A percentile compares a stretch with the other conserved stretches of the same genome.
These are phyloP conservation scores for Listronotus oregonensis DNA, from an alignment of 1,140 invertebrate genomes.

Conservation along the genomic window DNA sequence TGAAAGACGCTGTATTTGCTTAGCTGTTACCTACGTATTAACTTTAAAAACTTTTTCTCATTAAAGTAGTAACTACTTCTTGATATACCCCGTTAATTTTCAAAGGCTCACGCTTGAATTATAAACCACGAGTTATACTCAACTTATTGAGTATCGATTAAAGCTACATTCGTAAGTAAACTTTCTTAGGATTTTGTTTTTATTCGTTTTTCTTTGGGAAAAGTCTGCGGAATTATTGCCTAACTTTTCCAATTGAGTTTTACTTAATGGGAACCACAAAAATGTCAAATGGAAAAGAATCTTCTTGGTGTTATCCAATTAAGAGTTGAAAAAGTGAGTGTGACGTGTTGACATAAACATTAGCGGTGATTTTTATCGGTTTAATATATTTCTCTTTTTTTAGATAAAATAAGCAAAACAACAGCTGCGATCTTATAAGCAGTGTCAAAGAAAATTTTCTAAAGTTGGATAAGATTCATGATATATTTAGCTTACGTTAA, in stretches of 20 bases:
- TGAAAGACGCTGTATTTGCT: too few species aligned
- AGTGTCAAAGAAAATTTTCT: too few species aligned
- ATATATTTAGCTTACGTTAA: too few species aligned
- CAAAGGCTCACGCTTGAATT: too few species aligned
- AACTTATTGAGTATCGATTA: conserved; percentile 7
- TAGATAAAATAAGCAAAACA: too few species aligned
- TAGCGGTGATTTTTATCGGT: conserved; percentile 26
- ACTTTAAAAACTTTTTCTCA: too few species aligned
- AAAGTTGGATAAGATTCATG: too few species aligned
- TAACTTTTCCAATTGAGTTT: conserved; percentile 35
- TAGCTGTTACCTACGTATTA: too few species aligned
- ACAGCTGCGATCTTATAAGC: too few species aligned
- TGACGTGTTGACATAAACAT: conserved; percentile 27
- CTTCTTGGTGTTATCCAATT: conserved; percentile 28
- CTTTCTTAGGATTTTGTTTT: conserved; percentile 18
- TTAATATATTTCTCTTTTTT: too few species aligned
- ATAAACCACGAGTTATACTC: conserved; percentile 2
- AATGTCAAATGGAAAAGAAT: conserved; percentile 30
- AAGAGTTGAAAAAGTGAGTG: conserved; percentile 28
- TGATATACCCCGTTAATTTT: too few species aligned
- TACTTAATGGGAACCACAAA: conserved; percentile 34
- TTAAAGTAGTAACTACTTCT: too few species aligned
- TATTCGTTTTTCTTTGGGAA: conserved; percentile 5
- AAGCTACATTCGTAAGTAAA: conserved; percentile 7
- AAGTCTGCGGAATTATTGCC: conserved; percentile 18